A percentile compares a stretch with the other conserved stretches of the same genome.
Conservation (phyloP, 2,113 vertebrate genomes). For the Abramis brama region DNA sequence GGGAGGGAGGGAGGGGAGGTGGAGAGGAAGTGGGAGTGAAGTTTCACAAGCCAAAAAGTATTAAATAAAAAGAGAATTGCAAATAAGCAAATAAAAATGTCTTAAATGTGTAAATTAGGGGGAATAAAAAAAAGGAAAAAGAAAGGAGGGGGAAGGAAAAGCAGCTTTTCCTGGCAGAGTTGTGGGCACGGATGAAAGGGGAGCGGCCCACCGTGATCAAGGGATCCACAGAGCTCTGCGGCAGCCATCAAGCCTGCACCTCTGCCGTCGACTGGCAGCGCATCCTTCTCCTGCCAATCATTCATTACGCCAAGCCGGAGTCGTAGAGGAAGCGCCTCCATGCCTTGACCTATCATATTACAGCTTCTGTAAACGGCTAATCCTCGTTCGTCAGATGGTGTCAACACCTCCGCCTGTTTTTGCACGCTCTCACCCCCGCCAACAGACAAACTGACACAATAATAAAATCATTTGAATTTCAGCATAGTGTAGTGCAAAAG, state of each 20-base stretch:
- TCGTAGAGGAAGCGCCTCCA: conserved; percentile 88
- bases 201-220: conserved; percentile 91
- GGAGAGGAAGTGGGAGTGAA: conserved; percentile 59
- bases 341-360: conserved; percentile 96
- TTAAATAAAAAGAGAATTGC: conserved; percentile 88
- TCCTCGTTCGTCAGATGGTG: conserved; percentile 95
- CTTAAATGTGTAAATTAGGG: conserved; percentile 99
- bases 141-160: conserved; percentile 84
- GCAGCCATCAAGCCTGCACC: conserved; percentile 87
- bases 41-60: conserved; percentile 69
- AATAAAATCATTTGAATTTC: conserved; percentile 87
- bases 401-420: conserved; percentile 85
- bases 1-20: conserved; percentile 59
- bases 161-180: conserved; percentile 91
- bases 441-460: conserved; percentile 87
- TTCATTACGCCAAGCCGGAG: conserved; percentile 91
- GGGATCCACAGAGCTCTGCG: conserved; percentile 86
- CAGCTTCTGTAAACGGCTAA: conserved; percentile 97
- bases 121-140: conserved; percentile 76
- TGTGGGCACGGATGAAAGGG: conserved; percentile 89
- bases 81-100: conserved; percentile 98
- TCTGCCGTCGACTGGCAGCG: conserved; percentile 88
- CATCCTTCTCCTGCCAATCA: conserved; percentile 90
- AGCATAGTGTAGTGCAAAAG: conserved; percentile 73
- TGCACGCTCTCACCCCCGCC: conserved; percentile 77